Base-by-base conservation (phyloP, 1,140 invertebrate genomes). In the Orchesella cincta region DNA sequence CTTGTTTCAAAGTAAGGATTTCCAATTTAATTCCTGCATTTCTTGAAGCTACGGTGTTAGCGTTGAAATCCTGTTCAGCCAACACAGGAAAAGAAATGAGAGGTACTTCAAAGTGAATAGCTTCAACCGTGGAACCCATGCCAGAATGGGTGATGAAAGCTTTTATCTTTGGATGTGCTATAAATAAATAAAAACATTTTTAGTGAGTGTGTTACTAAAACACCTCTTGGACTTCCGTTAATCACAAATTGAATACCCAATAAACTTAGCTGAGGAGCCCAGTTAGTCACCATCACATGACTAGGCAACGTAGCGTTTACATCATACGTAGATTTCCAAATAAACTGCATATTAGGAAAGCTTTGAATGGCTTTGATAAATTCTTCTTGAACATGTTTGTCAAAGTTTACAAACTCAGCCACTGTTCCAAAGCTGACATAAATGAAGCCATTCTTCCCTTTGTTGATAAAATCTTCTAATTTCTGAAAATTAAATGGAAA, bases 81-180 rank as follows among this genome's bases (percentile, higher is more conserved):
- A 81, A 82, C 31, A 82, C 33, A 1, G 82, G 82, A 18, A 82
- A 70, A 18, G 76, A 75, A 14, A 87, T 73, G n/a, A 87, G 78
- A 12, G 86, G 85, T 5, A 86, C 83, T 2, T 83, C 85, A 73
- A 84, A 81, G 73, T 83, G 84, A 8, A 84, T 80, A 8, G 83
- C 83, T 79, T 87, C 86, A 34, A 75, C 81, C 18, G 83, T 78
- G 29, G 85, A 85, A 28, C 85, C 84, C 46, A 83, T 83, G 12
- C 86, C 86, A 70, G 85, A 85, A 73, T 87, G 86, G 29, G 84
- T 83, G 18, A 87, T 82, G 75, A 87, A 86, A 8, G 84, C 79
- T 77, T 81, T 74, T 14, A 82, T 28, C 36, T 83, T 81, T 12
- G 80, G 76, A 78, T 87, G 85, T n/a, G 33, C 80, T 79, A 31